Evolutionary conservation across 2,113 vertebrate species (phyloP).

Genomic region (Dicrurus megarhynchus): DNA sequence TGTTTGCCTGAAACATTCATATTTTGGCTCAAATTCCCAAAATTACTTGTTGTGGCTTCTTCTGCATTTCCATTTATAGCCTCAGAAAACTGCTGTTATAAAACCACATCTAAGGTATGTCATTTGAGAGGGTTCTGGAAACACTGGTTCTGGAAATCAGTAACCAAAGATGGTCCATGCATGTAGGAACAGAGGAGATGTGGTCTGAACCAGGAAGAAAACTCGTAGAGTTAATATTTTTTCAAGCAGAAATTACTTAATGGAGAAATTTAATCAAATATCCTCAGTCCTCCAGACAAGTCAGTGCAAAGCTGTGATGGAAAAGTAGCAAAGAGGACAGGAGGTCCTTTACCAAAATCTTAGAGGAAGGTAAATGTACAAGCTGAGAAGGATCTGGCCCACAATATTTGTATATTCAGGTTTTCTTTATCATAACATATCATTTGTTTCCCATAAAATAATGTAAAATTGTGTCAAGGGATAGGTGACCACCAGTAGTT

Average conservation of each 20-base stretch:
- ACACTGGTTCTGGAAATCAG: not conserved
- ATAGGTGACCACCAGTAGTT: not conserved
- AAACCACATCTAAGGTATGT: not conserved
- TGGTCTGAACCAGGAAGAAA: not conserved
- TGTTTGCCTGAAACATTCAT: not conserved
- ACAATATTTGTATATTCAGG: not conserved
- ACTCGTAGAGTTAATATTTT: not conserved
- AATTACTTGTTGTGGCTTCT: not conserved
- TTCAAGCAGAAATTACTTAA: not conserved
- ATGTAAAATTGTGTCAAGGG: not conserved
- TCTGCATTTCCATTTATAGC: not conserved
- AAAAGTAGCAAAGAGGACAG: not conserved
- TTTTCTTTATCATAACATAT: not conserved
- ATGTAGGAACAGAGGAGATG: not conserved
- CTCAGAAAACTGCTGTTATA: not conserved
- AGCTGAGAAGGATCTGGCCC: not conserved
- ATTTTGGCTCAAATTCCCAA: not conserved
- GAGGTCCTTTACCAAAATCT: not conserved
- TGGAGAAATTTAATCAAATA: not conserved
- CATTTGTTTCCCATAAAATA: not conserved
- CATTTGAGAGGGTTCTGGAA: not conserved
- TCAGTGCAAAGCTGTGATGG: not conserved
- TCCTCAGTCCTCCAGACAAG: not conserved
- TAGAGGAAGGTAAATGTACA: not conserved
- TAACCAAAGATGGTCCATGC: not conserved